phyloP scores from a whole-genome alignment of 2,888 invertebrate species.

The Ochropleura plecta region DNA sequence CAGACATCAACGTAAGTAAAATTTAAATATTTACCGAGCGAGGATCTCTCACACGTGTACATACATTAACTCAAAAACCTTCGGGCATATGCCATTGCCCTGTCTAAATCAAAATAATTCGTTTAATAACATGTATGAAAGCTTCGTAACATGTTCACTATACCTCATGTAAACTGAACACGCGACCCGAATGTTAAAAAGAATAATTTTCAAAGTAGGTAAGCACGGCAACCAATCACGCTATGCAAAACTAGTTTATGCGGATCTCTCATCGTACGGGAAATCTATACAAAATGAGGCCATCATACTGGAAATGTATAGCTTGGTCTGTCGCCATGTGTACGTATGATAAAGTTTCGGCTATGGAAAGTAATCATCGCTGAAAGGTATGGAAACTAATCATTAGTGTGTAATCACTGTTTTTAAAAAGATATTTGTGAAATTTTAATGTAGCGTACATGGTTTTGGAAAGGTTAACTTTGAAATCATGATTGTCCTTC shows the following conservation, averaged over 20 bases:
- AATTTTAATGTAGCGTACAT: background rate
- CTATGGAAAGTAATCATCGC: slow-evolving; percentile 20
- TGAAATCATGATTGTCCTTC: background rate
- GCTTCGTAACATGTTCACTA: slow-evolving; percentile 29
- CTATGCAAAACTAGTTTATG: background rate
- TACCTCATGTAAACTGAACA: slow-evolving; percentile 38
- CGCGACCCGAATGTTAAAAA: slow-evolving; percentile 40
- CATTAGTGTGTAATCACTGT: slow-evolving; percentile 32
- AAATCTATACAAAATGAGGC: too few relatives aligned
- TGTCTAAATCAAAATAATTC: slow-evolving; percentile 54
- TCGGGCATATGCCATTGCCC: slow-evolving; percentile 18
- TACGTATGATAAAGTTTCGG: background rate
- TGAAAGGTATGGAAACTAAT: slow-evolving; percentile 3
- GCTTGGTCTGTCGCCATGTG: background rate
- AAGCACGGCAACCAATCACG: background rate
- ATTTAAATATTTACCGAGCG: background rate
- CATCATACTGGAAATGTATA: too few relatives aligned
- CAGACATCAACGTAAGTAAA: too few relatives aligned
- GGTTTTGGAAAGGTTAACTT: slow-evolving; percentile 4
- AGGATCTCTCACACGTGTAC: background rate
- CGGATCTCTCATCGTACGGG: too few relatives aligned
- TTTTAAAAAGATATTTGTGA: slow-evolving; percentile 52
- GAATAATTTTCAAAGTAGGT: slow-evolving; percentile 29
- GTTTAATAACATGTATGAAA: slow-evolving; percentile 39
- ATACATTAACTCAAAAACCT: slow-evolving; percentile 14